Evolutionary conservation across 2,113 vertebrate genomes (phyloP).

Genomic region (Dromaius novaehollandiae): DNA sequence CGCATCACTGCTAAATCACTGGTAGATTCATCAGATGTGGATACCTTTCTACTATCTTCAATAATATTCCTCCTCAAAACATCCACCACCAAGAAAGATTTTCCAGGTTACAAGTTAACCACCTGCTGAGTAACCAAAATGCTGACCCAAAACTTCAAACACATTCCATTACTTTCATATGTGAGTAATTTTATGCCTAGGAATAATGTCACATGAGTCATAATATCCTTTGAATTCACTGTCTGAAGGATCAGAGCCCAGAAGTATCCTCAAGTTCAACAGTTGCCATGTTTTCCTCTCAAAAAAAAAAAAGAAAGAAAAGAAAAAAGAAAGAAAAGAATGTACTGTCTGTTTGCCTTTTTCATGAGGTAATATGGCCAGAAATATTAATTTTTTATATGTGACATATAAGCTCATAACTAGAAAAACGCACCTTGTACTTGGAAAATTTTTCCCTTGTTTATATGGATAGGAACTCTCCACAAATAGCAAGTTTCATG

Average conservation of each 20-base stretch:
- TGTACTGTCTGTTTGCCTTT: not conserved
- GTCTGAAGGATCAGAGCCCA: slow-evolving; percentile 60
- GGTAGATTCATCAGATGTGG: not conserved
- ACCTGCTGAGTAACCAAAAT: slow-evolving; percentile 61
- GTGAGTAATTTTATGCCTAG: slow-evolving; percentile 59
- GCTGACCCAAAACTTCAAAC: slow-evolving; percentile 62
- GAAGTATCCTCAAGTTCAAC: slow-evolving; percentile 30
- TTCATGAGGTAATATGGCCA: not conserved
- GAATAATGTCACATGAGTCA: slow-evolving; percentile 70
- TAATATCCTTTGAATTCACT: slow-evolving; percentile 58
- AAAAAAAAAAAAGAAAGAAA: not conserved
- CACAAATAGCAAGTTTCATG: not conserved
- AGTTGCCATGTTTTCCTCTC: slow-evolving; percentile 30
- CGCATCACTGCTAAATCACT: not conserved
- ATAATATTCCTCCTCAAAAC: not conserved
- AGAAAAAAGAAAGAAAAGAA: not conserved
- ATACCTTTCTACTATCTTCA: slow-evolving; percentile 1
- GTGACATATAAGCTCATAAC: not conserved
- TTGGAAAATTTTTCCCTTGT: not conserved
- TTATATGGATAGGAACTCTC: not conserved
- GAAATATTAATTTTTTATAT: not conserved
- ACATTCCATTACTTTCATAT: slow-evolving; percentile 65
- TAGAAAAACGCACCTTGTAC: not conserved
- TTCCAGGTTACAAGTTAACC: slow-evolving; percentile 63
- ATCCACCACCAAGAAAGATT: slow-evolving; percentile 45